A percentile compares a stretch with the other conserved stretches of the same genome.
These are phyloP conservation scores for Epistrophe eligans DNA, from an alignment of 2,888 invertebrate genomes.

Conservation along the genomic window DNA sequence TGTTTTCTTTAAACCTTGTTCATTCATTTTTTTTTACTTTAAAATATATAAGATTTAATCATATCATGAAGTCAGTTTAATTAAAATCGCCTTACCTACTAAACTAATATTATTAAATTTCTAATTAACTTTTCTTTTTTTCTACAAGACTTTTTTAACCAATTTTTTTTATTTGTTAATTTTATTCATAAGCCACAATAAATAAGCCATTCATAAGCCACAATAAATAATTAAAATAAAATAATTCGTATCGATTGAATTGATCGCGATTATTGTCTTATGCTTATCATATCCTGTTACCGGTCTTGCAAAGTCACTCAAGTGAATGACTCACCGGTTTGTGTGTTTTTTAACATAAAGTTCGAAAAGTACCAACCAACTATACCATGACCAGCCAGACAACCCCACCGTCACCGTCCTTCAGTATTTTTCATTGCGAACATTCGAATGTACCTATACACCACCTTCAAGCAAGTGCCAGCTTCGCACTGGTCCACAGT, in stretches of 20 bases:
- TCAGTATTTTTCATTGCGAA: conserved; percentile 40
- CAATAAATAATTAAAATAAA: conserved; percentile 22
- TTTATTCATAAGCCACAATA: conserved; percentile 36
- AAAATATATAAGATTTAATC: no score
- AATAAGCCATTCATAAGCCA: conserved; percentile 27
- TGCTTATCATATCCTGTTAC: conserved; percentile 70
- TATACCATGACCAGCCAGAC: conserved; percentile 44
- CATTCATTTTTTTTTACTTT: no score
- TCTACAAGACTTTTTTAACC: background rate
- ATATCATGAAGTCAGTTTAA: no score
- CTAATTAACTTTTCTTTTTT: background rate
- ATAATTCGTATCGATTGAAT: conserved; percentile 1
- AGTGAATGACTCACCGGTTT: conserved; percentile 69
- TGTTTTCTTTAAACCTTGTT: no score
- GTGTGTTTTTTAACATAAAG: background rate
- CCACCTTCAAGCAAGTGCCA: conserved; percentile 62
- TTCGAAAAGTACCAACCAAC: conserved; percentile 30
- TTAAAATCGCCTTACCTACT: no score
- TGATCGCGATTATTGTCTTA: conserved; percentile 30
- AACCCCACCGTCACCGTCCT: conserved; percentile 72
- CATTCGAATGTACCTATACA: conserved; percentile 60
- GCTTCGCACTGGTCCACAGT: conserved; percentile 57
- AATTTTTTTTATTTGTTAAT: background rate
- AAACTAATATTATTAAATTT: no score
- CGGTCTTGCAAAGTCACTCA: conserved; percentile 61